Evolutionary conservation across 1,140 invertebrate genomes (phyloP).

Genomic region (Polyergus mexicanus): DNA sequence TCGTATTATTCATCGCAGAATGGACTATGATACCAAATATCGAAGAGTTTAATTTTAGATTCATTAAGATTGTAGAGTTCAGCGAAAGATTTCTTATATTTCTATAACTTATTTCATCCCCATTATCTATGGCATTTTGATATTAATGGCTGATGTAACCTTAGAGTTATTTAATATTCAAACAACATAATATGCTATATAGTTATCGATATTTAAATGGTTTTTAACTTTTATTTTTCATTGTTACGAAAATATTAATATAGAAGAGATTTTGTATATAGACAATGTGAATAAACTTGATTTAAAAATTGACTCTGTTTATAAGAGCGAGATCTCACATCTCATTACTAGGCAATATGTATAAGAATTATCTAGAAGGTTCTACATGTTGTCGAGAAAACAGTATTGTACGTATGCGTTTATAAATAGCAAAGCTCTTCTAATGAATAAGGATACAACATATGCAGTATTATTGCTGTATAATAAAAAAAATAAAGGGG

Average conservation of each 20-base stretch:
- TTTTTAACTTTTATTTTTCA: neutral
- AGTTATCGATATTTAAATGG: neutral
- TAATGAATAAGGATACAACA: constrained; percentile 8
- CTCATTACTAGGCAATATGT: neutral
- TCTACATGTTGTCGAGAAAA: constrained; percentile 7
- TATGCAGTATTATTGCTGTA: constrained; percentile 5
- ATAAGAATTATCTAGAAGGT: constrained; percentile 49
- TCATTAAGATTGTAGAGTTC: neutral
- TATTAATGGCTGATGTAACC: neutral
- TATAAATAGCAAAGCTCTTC: constrained; percentile 16
- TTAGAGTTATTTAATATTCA: neutral
- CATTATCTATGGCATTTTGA: neutral
- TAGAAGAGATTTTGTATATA: neutral
- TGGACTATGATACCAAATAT: neutral
- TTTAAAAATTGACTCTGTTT: neutral
- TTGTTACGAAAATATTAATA: constrained; percentile 9
- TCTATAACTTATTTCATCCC: neutral
- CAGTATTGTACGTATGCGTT: neutral
- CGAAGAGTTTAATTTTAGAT: neutral
- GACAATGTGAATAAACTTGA: neutral
- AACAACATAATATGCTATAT: neutral
- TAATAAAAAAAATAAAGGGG: neutral
- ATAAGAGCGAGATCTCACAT: neutral
- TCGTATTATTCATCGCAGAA: constrained; percentile 29
- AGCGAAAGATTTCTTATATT: neutral